phyloP scores from a whole-genome alignment of 2,113 vertebrate species.

The Bucco capensis region DNA sequence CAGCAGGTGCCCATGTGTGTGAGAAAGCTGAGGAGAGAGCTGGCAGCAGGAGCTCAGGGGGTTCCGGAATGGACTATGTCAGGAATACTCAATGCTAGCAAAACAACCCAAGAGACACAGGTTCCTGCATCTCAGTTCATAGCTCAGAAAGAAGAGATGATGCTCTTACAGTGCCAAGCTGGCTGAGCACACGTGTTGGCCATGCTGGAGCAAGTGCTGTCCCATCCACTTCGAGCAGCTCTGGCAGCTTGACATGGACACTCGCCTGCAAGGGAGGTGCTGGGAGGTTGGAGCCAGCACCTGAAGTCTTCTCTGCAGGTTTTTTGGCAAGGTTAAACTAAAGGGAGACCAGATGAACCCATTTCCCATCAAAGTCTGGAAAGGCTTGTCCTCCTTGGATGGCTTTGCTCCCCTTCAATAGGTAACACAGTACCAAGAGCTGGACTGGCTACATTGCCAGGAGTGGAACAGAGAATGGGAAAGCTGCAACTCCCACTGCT shows the following conservation, averaged over 20 bases:
- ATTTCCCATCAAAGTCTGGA: slow-evolving; percentile 28
- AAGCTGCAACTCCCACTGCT: background rate
- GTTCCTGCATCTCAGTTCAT: background rate
- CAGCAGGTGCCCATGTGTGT: background rate
- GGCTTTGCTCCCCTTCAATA: background rate
- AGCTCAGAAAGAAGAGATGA: background rate
- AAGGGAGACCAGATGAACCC: slow-evolving; percentile 2
- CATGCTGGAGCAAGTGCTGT: background rate
- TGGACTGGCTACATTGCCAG: background rate
- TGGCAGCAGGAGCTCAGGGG: background rate
- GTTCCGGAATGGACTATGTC: background rate
- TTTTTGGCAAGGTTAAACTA: slow-evolving; percentile 3
- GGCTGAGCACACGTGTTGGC: accelerated
- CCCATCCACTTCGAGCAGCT: background rate
- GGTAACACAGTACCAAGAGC: background rate
- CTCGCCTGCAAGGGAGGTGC: background rate
- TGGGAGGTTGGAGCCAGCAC: background rate
- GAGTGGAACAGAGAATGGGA: background rate
- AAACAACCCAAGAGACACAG: accelerated
- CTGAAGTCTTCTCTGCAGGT: slow-evolving; percentile 40
- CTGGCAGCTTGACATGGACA: background rate
- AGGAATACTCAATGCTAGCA: background rate
- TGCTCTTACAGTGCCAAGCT: background rate
- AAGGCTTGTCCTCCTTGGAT: background rate
- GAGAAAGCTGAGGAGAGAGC: background rate